Evolutionary conservation across 2,113 vertebrate species (phyloP).

Genomic region (Euleptes europaea): DNA sequence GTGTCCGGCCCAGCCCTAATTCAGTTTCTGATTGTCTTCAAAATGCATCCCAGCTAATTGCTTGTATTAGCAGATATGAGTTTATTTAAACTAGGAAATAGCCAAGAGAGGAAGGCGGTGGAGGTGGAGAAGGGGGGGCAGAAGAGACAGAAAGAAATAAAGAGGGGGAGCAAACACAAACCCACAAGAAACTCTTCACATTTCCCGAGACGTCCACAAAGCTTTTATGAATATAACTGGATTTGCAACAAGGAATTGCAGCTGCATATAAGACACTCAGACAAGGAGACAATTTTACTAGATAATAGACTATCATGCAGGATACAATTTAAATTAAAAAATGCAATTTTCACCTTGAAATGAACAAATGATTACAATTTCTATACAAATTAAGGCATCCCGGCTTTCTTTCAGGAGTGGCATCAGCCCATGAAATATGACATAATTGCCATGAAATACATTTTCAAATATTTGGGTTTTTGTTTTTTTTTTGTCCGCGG

Average conservation of each 20-base stretch:
- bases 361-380: constrained; percentile 99
- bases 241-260: constrained; percentile 91
- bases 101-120: constrained; percentile 41
- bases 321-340: constrained; percentile 99
- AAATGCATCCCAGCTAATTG: constrained; percentile 77
- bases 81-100: constrained; percentile 66
- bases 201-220: constrained; percentile 89
- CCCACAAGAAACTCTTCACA: constrained; percentile 73
- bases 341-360: constrained; percentile 99
- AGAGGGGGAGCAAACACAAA: constrained; percentile 28
- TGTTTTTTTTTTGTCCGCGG: constrained; percentile 65
- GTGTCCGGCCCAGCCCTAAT: constrained; percentile 1
- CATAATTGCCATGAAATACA: constrained; percentile 99
- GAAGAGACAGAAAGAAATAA: too few species aligned
- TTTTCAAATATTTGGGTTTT: constrained; percentile 99
- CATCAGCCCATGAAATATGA: constrained; percentile 99
- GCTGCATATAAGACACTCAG: constrained; percentile 89
- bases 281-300: constrained; percentile 99
- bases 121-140: background rate
- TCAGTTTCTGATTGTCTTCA: constrained; percentile 27
- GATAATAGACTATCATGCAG: constrained; percentile 99
- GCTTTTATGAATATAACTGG: constrained; percentile 95
- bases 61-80: constrained; percentile 85
- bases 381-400: constrained; percentile 99
- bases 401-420: constrained; percentile 96